These are phyloP conservation scores for Notolepis coatsorum DNA, from an alignment of 2,797 vertebrate genomes.

Conservation along the genomic window DNA sequence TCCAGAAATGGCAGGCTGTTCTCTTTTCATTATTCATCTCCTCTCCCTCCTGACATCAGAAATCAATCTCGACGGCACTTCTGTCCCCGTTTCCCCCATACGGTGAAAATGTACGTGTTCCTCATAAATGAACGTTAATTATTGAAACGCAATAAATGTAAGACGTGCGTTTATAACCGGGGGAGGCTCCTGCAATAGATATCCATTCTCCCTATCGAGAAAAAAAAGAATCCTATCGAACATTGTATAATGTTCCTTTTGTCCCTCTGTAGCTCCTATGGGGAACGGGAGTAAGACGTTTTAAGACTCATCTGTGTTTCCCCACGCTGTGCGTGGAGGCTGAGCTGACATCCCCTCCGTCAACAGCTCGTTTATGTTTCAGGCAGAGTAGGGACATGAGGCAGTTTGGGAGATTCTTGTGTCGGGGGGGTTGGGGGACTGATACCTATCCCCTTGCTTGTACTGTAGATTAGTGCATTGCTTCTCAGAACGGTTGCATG, in stretches of 20 bases:
- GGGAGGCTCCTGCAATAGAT: slow-evolving; percentile 7
- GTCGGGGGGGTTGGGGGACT: too few relatives aligned
- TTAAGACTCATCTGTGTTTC: not conserved
- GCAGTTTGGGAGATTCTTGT: too few relatives aligned
- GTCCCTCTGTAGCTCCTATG: not conserved
- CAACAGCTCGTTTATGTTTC: not conserved
- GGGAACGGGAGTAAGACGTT: not conserved
- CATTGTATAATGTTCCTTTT: not conserved
- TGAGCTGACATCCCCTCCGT: not conserved
- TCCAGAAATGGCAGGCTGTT: not conserved
- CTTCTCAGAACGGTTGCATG: too few relatives aligned
- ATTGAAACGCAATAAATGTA: slow-evolving; percentile 32
- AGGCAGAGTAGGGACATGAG: too few relatives aligned
- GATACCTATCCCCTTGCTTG: too few relatives aligned
- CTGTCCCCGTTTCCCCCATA: not conserved
- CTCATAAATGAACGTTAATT: slow-evolving; percentile 16
- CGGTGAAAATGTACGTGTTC: slow-evolving; percentile 29
- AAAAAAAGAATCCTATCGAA: too few relatives aligned
- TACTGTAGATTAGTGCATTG: too few relatives aligned
- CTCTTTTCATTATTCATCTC: not conserved
- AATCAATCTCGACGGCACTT: slow-evolving; percentile 4
- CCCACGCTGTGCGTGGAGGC: not conserved
- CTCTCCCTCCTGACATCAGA: not conserved
- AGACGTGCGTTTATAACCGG: slow-evolving; percentile 1
- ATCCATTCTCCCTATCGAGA: not conserved